These are phyloP conservation scores for Pocillopora grandis DNA, from an alignment of 92 coral and sea anemone species.

Conservation along the genomic window DNA sequence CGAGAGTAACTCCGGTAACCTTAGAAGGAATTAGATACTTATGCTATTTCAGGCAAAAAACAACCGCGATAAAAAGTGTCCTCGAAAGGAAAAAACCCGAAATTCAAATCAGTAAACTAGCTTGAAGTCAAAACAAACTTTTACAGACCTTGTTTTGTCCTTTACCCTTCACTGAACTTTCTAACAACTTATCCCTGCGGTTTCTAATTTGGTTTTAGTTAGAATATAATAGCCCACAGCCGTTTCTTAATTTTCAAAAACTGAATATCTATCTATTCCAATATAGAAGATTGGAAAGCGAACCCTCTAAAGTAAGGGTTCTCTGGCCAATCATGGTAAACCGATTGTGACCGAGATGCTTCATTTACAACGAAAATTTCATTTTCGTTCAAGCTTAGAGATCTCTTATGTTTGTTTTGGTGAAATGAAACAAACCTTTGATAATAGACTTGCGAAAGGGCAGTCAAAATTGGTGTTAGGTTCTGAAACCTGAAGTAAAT, in stretches of 20 bases:
- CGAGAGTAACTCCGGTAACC: slow-evolving; percentile 73
- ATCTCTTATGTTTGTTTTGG: slow-evolving; percentile 40
- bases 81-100: slow-evolving; percentile 1
- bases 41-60: slow-evolving; percentile 46
- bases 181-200: slow-evolving; percentile 30
- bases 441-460: slow-evolving; percentile 39
- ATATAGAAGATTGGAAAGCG: slow-evolving; percentile 30
- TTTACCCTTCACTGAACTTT: not conserved
- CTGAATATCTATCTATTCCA: slow-evolving; percentile 47
- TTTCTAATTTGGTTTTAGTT: slow-evolving; percentile 41
- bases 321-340: not conserved
- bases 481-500: slow-evolving; percentile 74
- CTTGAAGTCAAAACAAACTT: slow-evolving; percentile 12
- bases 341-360: not conserved
- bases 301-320: not conserved
- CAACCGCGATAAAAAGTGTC: not conserved
- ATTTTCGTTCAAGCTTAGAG: slow-evolving; percentile 22
- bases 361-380: slow-evolving; percentile 14
- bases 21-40: slow-evolving; percentile 41
- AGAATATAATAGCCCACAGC: slow-evolving; percentile 29
- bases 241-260: slow-evolving; percentile 37
- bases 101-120: not conserved
- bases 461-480: slow-evolving; percentile 62
- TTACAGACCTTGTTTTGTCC: not conserved
- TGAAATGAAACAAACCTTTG: slow-evolving; percentile 28